A percentile compares a stretch with the other conserved stretches of the same genome.
These are phyloP conservation scores for Mycteria americana DNA, from an alignment of 2,797 vertebrate species.

Conservation along the genomic window DNA sequence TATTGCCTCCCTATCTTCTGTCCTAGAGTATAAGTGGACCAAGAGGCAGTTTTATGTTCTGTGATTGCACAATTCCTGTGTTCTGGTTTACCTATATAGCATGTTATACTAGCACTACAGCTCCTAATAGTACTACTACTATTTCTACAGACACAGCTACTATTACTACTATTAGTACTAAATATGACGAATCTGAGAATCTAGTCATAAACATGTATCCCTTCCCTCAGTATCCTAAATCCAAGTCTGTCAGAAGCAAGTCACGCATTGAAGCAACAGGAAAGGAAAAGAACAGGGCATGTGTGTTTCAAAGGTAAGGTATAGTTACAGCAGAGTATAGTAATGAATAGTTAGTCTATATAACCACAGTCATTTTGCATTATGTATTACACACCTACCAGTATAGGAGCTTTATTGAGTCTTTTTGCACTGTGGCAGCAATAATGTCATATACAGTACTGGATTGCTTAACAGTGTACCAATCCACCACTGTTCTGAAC, in stretches of 20 bases:
- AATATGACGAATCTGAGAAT: not conserved
- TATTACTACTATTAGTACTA: not conserved
- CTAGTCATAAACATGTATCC: not conserved
- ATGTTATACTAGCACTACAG: not conserved
- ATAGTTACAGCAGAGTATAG: not conserved
- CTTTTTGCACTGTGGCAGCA: not conserved
- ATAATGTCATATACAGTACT: not conserved
- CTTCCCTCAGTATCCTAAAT: not conserved
- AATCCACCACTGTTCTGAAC: not conserved
- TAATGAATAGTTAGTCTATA: not conserved
- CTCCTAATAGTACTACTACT: not conserved
- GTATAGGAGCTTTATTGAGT: not conserved
- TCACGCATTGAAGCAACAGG: not conserved
- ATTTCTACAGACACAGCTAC: not conserved
- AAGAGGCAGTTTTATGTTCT: not conserved
- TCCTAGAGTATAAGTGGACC: not conserved
- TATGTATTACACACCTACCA: not conserved
- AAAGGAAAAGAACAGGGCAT: not conserved
- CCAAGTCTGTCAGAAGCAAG: not conserved
- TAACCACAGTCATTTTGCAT: not conserved
- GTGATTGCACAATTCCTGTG: not conserved
- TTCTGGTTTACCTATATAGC: not conserved
- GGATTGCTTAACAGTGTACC: not conserved
- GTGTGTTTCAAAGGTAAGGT: not conserved
- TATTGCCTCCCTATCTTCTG: not conserved